Evolutionary conservation across 2,113 vertebrate species (phyloP).

Genomic region (Anseranas semipalmata): DNA sequence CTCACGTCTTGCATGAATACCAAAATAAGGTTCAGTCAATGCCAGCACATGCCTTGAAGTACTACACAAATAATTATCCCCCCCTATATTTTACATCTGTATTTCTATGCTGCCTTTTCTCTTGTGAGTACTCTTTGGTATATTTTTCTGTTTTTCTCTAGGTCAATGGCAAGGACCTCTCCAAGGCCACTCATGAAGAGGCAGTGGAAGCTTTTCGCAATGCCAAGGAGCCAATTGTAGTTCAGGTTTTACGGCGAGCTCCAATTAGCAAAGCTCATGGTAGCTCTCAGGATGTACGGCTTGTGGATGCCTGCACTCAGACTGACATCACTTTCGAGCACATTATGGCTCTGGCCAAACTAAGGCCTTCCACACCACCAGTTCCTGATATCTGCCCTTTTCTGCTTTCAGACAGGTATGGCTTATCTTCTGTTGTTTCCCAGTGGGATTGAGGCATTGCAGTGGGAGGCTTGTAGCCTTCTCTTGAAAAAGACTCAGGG

Average conservation of each 20-base stretch:
- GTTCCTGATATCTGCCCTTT: slow-evolving; percentile 97
- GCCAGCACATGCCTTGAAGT: neutral
- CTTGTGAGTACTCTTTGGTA: neutral
- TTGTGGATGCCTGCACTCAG: slow-evolving; percentile 93
- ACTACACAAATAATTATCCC: neutral
- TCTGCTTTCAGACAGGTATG: slow-evolving; percentile 95
- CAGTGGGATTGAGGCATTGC: neutral
- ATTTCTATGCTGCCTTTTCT: neutral
- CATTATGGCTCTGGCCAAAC: slow-evolving; percentile 94
- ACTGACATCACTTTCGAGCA: slow-evolving; percentile 98
- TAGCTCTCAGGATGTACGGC: slow-evolving; percentile 82
- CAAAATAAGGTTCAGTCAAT: neutral
- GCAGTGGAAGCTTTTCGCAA: slow-evolving; percentile 90
- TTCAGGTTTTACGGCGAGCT: slow-evolving; percentile 92
- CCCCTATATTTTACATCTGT: neutral
- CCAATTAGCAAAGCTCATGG: slow-evolving; percentile 81
- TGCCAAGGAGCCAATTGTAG: slow-evolving; percentile 93
- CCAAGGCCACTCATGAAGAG: slow-evolving; percentile 93
- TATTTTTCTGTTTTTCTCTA: slow-evolving; percentile 50
- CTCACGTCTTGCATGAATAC: neutral
- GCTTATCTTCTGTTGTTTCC: neutral
- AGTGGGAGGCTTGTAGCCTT: neutral
- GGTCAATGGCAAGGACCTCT: slow-evolving; percentile 96
- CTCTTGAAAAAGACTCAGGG: neutral
- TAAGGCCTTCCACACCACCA: slow-evolving; percentile 90